Evolutionary conservation across 2,888 invertebrate genomes (phyloP).

Genomic region (Lacanobia oleracea): DNA sequence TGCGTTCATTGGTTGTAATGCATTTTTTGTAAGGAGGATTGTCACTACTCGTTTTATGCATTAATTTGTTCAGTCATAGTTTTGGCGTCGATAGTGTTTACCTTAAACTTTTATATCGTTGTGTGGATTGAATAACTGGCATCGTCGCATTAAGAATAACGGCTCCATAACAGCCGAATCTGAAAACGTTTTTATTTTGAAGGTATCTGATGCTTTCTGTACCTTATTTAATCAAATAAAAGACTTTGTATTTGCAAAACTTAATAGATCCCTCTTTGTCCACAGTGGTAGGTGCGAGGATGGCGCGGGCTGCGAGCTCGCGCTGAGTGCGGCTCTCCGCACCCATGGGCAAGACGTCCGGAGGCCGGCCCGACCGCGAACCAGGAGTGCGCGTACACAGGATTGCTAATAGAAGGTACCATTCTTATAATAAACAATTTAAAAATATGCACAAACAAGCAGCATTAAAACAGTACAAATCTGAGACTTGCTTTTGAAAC

Average conservation of each 20-base stretch:
- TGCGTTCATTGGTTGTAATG: background rate
- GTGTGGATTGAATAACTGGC: no score
- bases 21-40: no score
- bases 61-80: no score
- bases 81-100: background rate
- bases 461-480: background rate
- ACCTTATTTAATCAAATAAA: no score
- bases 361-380: conserved; percentile 81
- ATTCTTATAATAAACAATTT: background rate
- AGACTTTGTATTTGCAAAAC: no score
- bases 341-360: conserved; percentile 89
- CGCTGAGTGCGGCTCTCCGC: conserved; percentile 75
- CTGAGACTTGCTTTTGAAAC: background rate
- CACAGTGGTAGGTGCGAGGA: conserved; percentile 71
- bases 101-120: background rate
- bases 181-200: no score
- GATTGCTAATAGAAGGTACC: conserved; percentile 82
- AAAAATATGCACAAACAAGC: background rate
- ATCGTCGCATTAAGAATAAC: no score
- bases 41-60: no score
- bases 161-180: no score
- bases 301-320: conserved; percentile 66
- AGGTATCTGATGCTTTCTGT: no score
- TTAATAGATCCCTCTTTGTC: background rate
- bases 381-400: conserved; percentile 83